Evolutionary conservation across 2,888 invertebrate genomes (phyloP), one percentile per base, ranked within the genome.

Genomic region (Osedax frankpressi): DNA sequence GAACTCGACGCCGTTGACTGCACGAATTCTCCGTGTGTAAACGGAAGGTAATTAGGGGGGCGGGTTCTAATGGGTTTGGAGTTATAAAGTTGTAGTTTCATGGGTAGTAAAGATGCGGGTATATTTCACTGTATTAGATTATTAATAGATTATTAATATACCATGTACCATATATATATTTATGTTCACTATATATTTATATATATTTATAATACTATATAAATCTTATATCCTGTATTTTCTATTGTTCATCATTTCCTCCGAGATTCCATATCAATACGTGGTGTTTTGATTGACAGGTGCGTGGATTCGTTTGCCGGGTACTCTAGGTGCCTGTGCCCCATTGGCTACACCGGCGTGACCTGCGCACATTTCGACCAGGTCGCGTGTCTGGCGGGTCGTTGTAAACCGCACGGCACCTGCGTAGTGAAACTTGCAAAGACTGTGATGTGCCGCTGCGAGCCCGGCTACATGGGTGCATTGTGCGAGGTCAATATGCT

Each of bases 341-440:
- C 2, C 27, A 11, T 28, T 28, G 65, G 65, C 24, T 65, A 24
- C 65, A 65, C 65, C 27, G 65, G 65, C 11, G 27, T 65, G 65
- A 14, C 28, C 27, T 65, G 65, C 25, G 65, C 27, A 28, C 14
- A 19, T 28, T 19, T 65, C 19, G 65, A 65, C 65, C 27, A 65
- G 65, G 27, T 65, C n/a, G 65, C 65, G 14, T 65, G 65, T 65
- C 65, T 65, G 27, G 65, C 27, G 24, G 65, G 65, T 19, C 65
- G 65, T 27, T 65, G 65, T 24, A 27, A 28, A 24, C 65, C 65
- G 24, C 27, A 27, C 19, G 65, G 65, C 2, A 19, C 11, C 27
- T 65, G 65, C 19, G 65, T 65, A 0, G 24, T 28, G 11, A n/a
- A 27, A 27, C 14, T 2, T 14, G 19, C 27, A 14, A 28, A 28